Base-by-base conservation (phyloP, 2,888 invertebrate genomes). In the Cybosia mesomella region DNA sequence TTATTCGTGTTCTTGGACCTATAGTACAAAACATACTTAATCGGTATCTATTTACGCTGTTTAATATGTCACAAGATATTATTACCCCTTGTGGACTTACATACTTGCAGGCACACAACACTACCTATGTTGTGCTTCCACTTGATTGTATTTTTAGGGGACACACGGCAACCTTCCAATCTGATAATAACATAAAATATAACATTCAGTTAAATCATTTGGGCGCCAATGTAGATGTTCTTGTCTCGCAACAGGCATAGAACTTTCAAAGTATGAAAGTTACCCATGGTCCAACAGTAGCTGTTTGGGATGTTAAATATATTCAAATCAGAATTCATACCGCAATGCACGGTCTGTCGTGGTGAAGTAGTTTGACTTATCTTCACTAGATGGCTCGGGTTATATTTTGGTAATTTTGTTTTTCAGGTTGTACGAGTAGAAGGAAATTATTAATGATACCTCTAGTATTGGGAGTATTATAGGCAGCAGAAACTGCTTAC, bases 251-350 rank as follows among this genome's bases (percentile, higher is more conserved):
- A 49, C 39, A 49, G n/a, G 49, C 8, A n/a, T 9, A 49, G 9
- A 49, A n/a, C 18, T 49, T 49, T 49, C n/a, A 49, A 49, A 49
- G 49, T 49, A n/a, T n/a, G 49, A 49, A 49, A 49, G n/a, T 49
- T 18, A n/a, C n/a, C 18, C 43, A 18, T n/a, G 9, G n/a, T 18
- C n/a, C 49, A 49, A 49, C 8, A 8, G 49, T 49, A 49, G n/a
- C n/a, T 49, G 49, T n/a, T 49, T 49, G 49, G n/a, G 18, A n/a
- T 49, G n/a, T 49, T 18, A 49, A 49, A 49, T 49, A 15, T 49
- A 49, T 49, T 49, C 49, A 49, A 49, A 49, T 49, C n/a, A 49
- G 49, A 49, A 49, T 49, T 49, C 49, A n/a, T 49, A 5, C n/a
- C 49, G 18, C n/a, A 5, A 2, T 49, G 49, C 49, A 49, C n/a